Base-by-base conservation (phyloP, 1,140 invertebrate genomes). In the Marisa cornuarietis region DNA sequence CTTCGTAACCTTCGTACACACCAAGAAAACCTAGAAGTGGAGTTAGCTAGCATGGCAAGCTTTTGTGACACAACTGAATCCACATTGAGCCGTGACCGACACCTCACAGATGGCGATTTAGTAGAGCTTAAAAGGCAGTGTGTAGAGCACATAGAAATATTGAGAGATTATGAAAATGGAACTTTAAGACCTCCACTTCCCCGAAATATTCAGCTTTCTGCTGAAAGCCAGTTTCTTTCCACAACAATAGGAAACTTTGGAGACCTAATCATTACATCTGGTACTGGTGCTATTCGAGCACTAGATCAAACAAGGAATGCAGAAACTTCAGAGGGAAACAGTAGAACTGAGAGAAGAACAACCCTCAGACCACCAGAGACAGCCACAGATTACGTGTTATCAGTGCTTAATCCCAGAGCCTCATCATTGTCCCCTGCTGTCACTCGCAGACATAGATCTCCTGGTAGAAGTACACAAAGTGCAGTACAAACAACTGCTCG, bases 31-130 rank as follows among this genome's bases (percentile, higher is more conserved):
- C 92, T 98, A 79, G 96, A 98, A 88, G 93, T 95, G 88, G 97
- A 99, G 92, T 95, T 98, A 85, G 94, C 94, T 71, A 99, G 98
- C 91, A 97, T 99, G 79, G 93, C 95, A 85, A 96, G 96, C 88
- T 99, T 99, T 91, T 98, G 97, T 92, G 97, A 99, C 90, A 93
- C 98, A 81, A 96, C 96, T n/a, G 97, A 99, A 91, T 96, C 91
- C 94, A 97, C 91, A 95, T 97, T 93, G 95, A 95, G 87, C 94
- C 96, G 85, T 87, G 86, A 76, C 84, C 87, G 72, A 84, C 88
- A 87, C 83, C 89, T 91, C 78, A 87, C 90, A 24, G 83, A 86
- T 78, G 84, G 84, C 22, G 88, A 87, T 71, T 72, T 90, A n/a
- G 81, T 87, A 9, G 85, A 85, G n/a, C 73, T 87, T 42, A 86